These are phyloP conservation scores for Silurus aristotelis DNA, from an alignment of 2,797 vertebrate species.

Conservation along the genomic window DNA sequence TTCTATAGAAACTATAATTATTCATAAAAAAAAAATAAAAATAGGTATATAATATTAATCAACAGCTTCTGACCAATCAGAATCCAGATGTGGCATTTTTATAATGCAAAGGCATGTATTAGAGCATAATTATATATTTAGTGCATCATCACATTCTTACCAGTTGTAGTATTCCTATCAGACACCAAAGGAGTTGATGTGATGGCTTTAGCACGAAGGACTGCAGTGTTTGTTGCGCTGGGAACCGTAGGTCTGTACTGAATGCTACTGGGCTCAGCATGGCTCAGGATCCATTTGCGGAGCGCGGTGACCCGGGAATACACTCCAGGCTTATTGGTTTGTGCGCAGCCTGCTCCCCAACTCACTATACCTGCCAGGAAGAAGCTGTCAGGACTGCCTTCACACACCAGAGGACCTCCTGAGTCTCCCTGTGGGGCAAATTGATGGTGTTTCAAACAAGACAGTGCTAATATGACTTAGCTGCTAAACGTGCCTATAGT, in stretches of 20 bases:
- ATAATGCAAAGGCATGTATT: neutral
- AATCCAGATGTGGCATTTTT: neutral
- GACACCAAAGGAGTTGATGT: constrained; percentile 49
- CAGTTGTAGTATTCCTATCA: constrained; percentile 67
- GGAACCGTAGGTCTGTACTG: neutral
- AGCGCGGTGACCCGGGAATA: constrained; percentile 85
- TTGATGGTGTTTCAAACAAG: constrained; percentile 32
- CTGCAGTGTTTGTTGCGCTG: constrained; percentile 22
- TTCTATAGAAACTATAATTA: neutral
- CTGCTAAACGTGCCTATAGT: neutral
- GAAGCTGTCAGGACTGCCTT: constrained; percentile 84
- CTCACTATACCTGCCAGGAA: constrained; percentile 94
- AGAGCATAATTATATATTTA: neutral
- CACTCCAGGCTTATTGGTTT: constrained; percentile 85
- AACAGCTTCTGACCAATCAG: neutral
- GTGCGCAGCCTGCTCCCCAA: constrained; percentile 92
- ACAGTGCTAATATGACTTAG: neutral
- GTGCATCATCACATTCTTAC: neutral
- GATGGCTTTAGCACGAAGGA: neutral
- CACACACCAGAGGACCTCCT: constrained; percentile 91
- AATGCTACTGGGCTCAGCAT: constrained; percentile 56
- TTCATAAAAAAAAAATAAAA: neutral
- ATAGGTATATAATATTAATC: neutral
- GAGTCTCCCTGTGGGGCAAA: constrained; percentile 86
- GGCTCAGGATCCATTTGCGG: constrained; percentile 83